Conservation (phyloP, 2,113 vertebrate species). For the Pagrus major region DNA sequence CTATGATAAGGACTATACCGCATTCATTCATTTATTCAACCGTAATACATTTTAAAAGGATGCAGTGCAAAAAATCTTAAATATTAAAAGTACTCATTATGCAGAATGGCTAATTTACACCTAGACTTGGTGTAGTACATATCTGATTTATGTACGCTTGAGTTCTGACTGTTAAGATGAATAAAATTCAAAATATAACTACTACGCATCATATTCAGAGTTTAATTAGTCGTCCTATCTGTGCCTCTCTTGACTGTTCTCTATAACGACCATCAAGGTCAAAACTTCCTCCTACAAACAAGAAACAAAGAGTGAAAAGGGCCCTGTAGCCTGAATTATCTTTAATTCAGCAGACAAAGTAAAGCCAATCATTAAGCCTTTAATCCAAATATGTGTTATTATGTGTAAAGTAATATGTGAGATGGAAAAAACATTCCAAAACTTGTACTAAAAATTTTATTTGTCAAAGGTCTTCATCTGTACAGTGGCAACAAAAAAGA, state of each 20-base stretch:
- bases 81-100: not conserved
- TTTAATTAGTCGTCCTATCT: not conserved
- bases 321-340: not conserved
- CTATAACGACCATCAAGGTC: no score
- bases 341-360: not conserved
- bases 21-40: no score
- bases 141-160: not conserved
- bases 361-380: not conserved
- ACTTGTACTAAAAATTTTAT: constrained; percentile 81
- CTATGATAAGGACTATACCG: no score
- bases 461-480: constrained; percentile 65
- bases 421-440: not conserved
- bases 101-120: no score
- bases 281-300: not conserved
- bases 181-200: no score
- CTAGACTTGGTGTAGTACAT: no score
- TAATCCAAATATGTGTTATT: no score
- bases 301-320: not conserved
- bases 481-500: constrained; percentile 72
- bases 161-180: no score
- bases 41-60: no score
- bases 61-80: no score
- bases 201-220: not conserved
- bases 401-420: not conserved
- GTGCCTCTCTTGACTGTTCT: not conserved